Base-by-base conservation (phyloP, 1,140 invertebrate genomes). In the Druon quercuslanigerum region DNA sequence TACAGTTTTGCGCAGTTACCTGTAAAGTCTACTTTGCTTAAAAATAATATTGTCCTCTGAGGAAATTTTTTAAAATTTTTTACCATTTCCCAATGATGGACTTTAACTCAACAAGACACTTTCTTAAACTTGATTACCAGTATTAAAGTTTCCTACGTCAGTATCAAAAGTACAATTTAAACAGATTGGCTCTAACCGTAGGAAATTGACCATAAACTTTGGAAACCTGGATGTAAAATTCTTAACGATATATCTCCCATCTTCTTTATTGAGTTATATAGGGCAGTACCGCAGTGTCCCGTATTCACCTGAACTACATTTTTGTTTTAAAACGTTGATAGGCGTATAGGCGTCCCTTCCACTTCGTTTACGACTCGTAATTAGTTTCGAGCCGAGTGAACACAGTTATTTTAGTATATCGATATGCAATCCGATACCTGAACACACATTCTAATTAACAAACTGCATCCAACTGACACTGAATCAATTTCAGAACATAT, bases 181-280 rank as follows among this genome's bases (percentile, higher is more conserved):
- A 46, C 60, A 66, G 40, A 66, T 66, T 66, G 60, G 40, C 60
- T 7, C 60, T 66, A 66, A 66, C 25, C 13, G 60, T 25, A 40
- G 14, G 46, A 54, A 54, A 54, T 66, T 66, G 20, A 25, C 33
- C 25, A 66, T 66, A 66, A 66, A 66, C 9, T 40, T 66, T 40
- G 33, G 33, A 5, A 66, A 40, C 57, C 57, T 14, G 20, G 20
- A 40, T 66, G 20, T 66, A 66, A 66, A 66, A 33, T 66, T 66
- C 60, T 66, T 66, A 66, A 66, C 60, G 60, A 46, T 66, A 66
- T 33, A 66, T 66, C 25, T 66, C 40, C 40, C 60, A 66, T 66
- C 20, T 66, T 40, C 60, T 66, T 16, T 66, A 46, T 33, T 40
- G 33, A 25, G 57, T 16, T 19, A 60, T 57, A 57, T 57, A 33